Base-by-base conservation (phyloP, 2,888 invertebrate genomes). In the Hermodice carunculata region DNA sequence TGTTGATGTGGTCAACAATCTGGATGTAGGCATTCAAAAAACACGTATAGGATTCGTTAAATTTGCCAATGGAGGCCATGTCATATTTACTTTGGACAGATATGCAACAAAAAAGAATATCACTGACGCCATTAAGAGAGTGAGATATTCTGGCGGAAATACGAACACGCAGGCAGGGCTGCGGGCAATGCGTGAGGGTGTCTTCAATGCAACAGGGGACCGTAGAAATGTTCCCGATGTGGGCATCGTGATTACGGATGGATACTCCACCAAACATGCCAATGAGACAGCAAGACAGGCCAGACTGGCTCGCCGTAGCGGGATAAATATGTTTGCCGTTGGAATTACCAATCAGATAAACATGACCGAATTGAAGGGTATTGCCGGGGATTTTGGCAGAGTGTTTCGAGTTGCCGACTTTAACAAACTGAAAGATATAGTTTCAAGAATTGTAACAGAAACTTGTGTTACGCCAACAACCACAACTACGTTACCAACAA, bases 161-260 rank as follows among this genome's bases (percentile, higher is more conserved):
- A 67, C 70, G 5, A 70, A 70, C 56, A 67, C 67, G 8, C 61
- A 64, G 28, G 70, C 67, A 0, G 70, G 64, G 14, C 51, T 70
- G 34, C 67, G 43, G 42, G 3, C 32, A 2, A 43, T 61, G 61
- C 31, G 53, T 2, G 34, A 8, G 1, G 53, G 46, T 2, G 43
- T 53, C 22, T 61, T 61, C 34, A 54, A 54, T 37, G 29, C 19
- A 6, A 61, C 40, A 14, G 60, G 60, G 5, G 60, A 60, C 29
- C 51, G 60, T 1, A 51, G 51, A 3, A 32, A 40, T 3, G 59
- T 48, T n/a, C 51, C 42, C 5, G 46, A 61, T 46, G 54, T 49
- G 5, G 61, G 53, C 26, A 61, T 61, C 5, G 61, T 61, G 17
- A 61, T 61, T 19, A 61, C 61, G 22, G 61, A 61, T 44, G 61